These are phyloP conservation scores for Strix aluco DNA, from an alignment of 2,113 vertebrate species.

Conservation along the genomic window DNA sequence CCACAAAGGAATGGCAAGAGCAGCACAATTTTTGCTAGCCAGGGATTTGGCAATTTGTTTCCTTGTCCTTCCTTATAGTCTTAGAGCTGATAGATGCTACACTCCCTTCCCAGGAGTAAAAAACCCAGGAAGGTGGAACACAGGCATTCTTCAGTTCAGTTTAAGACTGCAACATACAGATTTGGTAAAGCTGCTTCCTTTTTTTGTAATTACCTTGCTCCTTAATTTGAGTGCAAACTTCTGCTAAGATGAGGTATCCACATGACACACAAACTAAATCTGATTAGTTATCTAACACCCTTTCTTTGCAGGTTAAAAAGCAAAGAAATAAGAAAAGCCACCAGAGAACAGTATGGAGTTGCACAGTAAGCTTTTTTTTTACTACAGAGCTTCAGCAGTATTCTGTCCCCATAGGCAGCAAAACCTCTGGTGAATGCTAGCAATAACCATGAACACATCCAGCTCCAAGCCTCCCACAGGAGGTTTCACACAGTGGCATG, in stretches of 20 bases:
- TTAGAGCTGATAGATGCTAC: background rate
- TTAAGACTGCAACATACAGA: background rate
- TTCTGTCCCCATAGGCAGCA: background rate
- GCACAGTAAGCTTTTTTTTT: background rate
- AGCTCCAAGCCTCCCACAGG: background rate
- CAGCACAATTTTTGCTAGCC: background rate
- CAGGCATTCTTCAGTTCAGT: background rate
- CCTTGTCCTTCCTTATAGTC: background rate
- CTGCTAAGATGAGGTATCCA: background rate
- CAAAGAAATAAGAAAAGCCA: background rate
- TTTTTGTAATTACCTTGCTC: background rate
- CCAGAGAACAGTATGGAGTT: background rate
- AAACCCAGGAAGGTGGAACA: background rate
- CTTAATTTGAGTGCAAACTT: background rate
- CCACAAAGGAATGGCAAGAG: no score
- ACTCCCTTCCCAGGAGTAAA: background rate
- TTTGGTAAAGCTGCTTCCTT: background rate
- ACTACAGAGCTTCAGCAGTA: background rate
- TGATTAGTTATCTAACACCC: background rate
- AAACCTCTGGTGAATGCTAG: background rate
- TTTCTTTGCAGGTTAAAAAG: background rate
- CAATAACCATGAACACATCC: background rate
- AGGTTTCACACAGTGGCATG: background rate
- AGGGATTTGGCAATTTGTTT: background rate
- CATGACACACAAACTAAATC: background rate